Evolutionary conservation across 53 echinoderm and acorn worm species (phyloP), one percentile per base, ranked within the genome.

Genomic region (Crossaster papposus): DNA sequence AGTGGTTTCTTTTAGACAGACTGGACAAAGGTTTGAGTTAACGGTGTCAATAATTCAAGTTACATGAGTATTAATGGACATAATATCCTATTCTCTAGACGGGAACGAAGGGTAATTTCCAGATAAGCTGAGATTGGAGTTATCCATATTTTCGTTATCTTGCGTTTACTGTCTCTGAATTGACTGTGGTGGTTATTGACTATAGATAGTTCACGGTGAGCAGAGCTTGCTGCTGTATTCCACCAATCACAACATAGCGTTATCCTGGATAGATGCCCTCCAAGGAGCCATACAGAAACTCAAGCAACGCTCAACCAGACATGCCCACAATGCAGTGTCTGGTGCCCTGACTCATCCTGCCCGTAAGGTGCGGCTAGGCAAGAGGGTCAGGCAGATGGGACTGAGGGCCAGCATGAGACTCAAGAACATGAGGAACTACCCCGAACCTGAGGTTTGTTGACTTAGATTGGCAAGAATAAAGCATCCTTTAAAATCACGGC

Each of bases 221-320:
- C 70, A 95, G 22, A 90, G 78, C 64, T 91, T 96, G 29, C 88
- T 96, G 37, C 80, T 96, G 32, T 96, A 95, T 50, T 95, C 95
- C 3, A 83, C 86, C 29, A 89, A 96, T 76, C 88, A 94, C 28
- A 87, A 93, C 32, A 91, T 95, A 38, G 97, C 95, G 8, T 85
- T 93, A 0, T 92, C 93, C 24, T 96, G 97, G 97, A 90, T 96
- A 11, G 91, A 95, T 78, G 91, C 92, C 10, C 83, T 96, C 10
- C 92, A 96, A 71, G 91, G 90, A 3, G 90, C 97, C 62, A 95
- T 95, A 75, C 65, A 79, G 15, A 92, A 88, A n/a, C 90, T 89
- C 68, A 68, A 80, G 17, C 74, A 87, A 26, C 92, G 94, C 30
- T 94, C 95, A 14, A 89, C 88, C 15, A 79, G 88, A 18, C 87